These are phyloP conservation scores for Argyrosomus japonicus DNA, from an alignment of 2,113 vertebrate genomes.

Conservation along the genomic window DNA sequence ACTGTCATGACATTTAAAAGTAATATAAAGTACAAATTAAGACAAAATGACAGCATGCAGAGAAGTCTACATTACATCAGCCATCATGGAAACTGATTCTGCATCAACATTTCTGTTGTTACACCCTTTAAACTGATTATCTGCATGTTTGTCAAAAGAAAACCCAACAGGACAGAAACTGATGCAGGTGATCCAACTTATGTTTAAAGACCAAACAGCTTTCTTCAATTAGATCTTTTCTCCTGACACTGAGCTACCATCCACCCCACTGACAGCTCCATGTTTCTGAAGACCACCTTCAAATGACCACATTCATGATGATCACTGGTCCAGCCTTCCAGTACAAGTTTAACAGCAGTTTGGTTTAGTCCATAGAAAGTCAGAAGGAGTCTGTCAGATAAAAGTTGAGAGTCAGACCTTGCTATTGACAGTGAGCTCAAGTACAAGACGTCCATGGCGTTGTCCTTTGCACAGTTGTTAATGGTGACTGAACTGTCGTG, in stretches of 20 bases:
- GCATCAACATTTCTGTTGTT: background rate
- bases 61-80: no score
- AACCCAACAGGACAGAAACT: no score
- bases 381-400: slow-evolving; percentile 1
- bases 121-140: no score
- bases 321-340: slow-evolving; percentile 31
- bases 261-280: slow-evolving; percentile 3
- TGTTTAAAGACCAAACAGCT: no score
- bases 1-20: no score
- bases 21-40: no score
- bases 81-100: no score
- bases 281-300: slow-evolving; percentile 5
- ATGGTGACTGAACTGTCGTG: slow-evolving; percentile 44
- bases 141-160: no score
- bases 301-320: slow-evolving; percentile 32
- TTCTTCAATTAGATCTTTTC: no score
- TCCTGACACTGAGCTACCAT: no score
- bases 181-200: no score
- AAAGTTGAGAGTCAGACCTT: background rate
- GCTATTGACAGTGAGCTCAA: background rate
- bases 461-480: slow-evolving; percentile 69
- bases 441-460: slow-evolving; percentile 59
- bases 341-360: background rate
- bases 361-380: slow-evolving; percentile 3
- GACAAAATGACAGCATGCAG: no score